A percentile compares a stretch with the other conserved stretches of the same genome.
Evolutionary conservation across 2,113 vertebrate genomes (phyloP).

Genomic region (Brienomyrus longianalis): DNA sequence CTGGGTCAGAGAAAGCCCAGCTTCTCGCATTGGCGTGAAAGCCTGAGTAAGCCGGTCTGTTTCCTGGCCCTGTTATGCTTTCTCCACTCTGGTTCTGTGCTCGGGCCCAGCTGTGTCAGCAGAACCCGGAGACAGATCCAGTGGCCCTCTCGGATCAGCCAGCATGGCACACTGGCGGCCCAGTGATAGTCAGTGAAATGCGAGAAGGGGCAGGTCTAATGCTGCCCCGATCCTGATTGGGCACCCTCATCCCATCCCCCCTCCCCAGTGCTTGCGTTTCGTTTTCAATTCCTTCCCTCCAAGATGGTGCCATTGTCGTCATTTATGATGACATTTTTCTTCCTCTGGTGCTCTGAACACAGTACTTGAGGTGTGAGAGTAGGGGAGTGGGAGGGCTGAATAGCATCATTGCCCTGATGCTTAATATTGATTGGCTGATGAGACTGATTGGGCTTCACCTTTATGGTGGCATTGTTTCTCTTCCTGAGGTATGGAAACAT

Average conservation of each 20-base stretch:
- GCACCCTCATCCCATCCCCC: not conserved
- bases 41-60: conserved; percentile 73
- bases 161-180: not conserved
- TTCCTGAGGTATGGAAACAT: not conserved
- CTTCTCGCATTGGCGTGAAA: conserved; percentile 62
- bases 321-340: not conserved
- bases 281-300: not conserved
- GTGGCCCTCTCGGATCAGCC: conserved; percentile 35
- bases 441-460: not conserved
- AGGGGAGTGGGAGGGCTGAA: not conserved
- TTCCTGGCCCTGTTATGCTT: conserved; percentile 93
- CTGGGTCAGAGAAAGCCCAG: conserved; percentile 51
- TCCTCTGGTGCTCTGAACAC: not conserved
- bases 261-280: not conserved
- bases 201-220: not conserved
- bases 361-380: not conserved
- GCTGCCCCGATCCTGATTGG: not conserved
- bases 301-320: not conserved
- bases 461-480: not conserved
- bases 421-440: not conserved
- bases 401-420: not conserved
- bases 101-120: conserved; percentile 76
- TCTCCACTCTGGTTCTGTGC: conserved; percentile 61
- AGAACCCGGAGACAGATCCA: conserved; percentile 47
- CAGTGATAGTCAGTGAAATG: not conserved